Evolutionary conservation across 2,113 vertebrate genomes (phyloP), one percentile per base, ranked within the genome.

Genomic region (Rhinolophus sinicus): DNA sequence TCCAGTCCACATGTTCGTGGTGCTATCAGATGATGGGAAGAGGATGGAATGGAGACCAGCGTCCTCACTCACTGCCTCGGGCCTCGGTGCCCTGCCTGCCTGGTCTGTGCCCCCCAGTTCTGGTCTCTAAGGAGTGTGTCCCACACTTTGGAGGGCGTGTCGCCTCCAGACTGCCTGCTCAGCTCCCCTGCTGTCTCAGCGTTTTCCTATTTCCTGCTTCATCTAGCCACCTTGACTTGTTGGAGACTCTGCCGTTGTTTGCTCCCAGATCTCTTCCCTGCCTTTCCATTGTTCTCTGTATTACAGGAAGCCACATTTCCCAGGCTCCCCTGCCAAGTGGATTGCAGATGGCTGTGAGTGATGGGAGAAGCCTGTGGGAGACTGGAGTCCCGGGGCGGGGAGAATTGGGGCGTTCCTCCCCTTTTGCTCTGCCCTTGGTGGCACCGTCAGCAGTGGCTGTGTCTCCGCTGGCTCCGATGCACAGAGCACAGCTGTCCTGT

Each of bases 341-440:
- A 47, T 64, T 78, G 44, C 44, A n/a, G 26, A 3, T 5, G 9
- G 21, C 38, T 89, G 22, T 73, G 44, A 4, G 11, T 1, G 1
- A 16, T 28, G 28, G 70, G 81, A n/a, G 60, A 62, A 30, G 16
- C 22, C 38, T 16, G n/a, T 13, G 19, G 18, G 62, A 40, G n/a
- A 16, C 5, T 22, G 11, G 35, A 44, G 2, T 3, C 0, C 30
- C 4, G 35, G 30, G 24, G 54, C 15, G 21, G 24, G 24, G 47
- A 30, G 65, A 2, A 3, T 1, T 7, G 0, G 3, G 11, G 3
- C 0, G 1, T 30, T 33, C 35, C 18, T 64, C 40, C 15, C 11
- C 21, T 33, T 50, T 69, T 1, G 16, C 15, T 73, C 58, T 13
- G 60, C 69, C 28, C 11, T 4, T 3, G n/a, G 28, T 10, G 40